Base-by-base conservation (phyloP, 2,797 vertebrate species). In the Silurus lanzhouensis region DNA sequence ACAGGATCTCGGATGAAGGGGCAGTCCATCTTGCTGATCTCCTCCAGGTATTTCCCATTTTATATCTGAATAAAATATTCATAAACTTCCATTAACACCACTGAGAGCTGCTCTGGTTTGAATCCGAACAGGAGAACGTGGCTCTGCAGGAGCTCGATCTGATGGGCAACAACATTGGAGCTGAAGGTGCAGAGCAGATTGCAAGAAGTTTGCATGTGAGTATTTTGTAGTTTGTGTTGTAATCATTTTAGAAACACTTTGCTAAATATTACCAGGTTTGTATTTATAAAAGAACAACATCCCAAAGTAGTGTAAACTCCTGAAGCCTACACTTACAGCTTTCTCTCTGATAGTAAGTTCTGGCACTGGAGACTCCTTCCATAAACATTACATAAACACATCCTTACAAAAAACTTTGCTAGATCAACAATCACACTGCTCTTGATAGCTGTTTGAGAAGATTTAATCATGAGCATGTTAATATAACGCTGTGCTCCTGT, bases 91-190 rank as follows among this genome's bases (percentile, higher is more conserved):
- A 3, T 20, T 31, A 1, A 67, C 20, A 25, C 12, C 2, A 4
- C 38, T 25, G 31, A 17, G 68, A 72, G 31, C 6, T 61, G 20
- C 22, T 20, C 31, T 72, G 20, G 27, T 78, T 17, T 57, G 3
- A 48, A 6, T 17, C 67, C 2, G 87, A 91, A 90, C 87, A 94
- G 92, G 93, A 91, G 81, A 92, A 92, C 9, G 88, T 77, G 15
- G 80, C 84, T 64, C 91, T 98, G 87, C 64, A 0, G 52, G 94
- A 92, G 87, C 92, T 99, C 90, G 96, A 98, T 90, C 92, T 99
- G 76, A 97, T 93, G 94, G 95, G 96, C 89, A 99, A 99, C 71
- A 86, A 97, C 86, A 96, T 98, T 84, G 92, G 93, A 84, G 83
- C 90, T 0, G 89, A 90, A 0, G 97, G 98, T 85, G 96, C 96